Evolutionary conservation across 2,888 invertebrate species (phyloP).

Genomic region (Oxyscelio sp.): DNA sequence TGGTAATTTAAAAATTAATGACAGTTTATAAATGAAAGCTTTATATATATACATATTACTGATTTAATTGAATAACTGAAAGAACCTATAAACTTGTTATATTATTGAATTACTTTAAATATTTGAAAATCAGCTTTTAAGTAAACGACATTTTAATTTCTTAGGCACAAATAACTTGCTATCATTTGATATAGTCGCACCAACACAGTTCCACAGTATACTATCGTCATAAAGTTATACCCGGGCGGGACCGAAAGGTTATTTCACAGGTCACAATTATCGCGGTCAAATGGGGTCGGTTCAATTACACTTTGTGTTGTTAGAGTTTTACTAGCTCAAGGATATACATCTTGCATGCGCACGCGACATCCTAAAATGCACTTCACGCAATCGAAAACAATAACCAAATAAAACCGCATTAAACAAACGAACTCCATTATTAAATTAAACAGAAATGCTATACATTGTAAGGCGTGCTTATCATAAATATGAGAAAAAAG

Average conservation of each 20-base stretch:
- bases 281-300: conserved; percentile 86
- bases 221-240: conserved; percentile 52
- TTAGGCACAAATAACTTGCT: too few species aligned
- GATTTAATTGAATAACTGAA: too few species aligned
- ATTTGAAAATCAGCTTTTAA: too few species aligned
- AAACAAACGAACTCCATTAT: conserved; percentile 46
- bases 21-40: too few species aligned
- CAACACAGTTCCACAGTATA: neutral
- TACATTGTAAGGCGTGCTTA: conserved; percentile 36
- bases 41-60: too few species aligned
- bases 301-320: conserved; percentile 83
- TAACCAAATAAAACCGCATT: neutral
- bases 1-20: too few species aligned
- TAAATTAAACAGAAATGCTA: conserved; percentile 34
- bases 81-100: too few species aligned
- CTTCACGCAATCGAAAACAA: neutral
- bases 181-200: too few species aligned
- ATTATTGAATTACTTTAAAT: too few species aligned
- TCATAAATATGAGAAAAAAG: conserved; percentile 50
- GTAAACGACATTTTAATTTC: too few species aligned
- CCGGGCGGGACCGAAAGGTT: conserved; percentile 34
- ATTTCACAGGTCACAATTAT: conserved; percentile 80
- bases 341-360: neutral
- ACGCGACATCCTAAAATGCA: neutral
- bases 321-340: conserved; percentile 76